Percentiles rank a stretch among this genome's conserved stretches.
phyloP scores from a whole-genome alignment of 2,113 vertebrate genomes.

The Ceyx cyanopectus region DNA sequence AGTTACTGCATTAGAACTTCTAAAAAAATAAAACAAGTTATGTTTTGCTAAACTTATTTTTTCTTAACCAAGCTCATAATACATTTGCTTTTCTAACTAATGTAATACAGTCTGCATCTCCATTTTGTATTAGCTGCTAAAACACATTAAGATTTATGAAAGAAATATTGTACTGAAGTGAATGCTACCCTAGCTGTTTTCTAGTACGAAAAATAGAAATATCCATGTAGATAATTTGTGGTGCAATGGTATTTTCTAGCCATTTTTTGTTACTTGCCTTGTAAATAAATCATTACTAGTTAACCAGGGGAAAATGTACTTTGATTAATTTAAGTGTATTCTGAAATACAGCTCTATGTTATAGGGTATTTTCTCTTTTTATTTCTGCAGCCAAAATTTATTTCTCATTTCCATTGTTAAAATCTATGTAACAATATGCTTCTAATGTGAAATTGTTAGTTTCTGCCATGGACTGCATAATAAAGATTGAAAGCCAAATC shows the following conservation, averaged over 20 bases:
- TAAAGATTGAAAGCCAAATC: constrained; percentile 36
- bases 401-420: constrained; percentile 10
- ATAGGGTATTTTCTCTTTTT: neutral
- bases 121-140: constrained; percentile 37
- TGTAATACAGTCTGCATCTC: neutral
- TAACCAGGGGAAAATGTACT: neutral
- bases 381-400: neutral
- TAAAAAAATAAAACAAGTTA: neutral
- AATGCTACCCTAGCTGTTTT: constrained; percentile 18
- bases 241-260: constrained; percentile 48
- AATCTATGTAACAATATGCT: neutral
- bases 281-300: constrained; percentile 52
- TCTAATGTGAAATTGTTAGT: constrained; percentile 9
- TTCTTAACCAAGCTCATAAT: neutral
- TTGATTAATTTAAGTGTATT: constrained; percentile 20
- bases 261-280: constrained; percentile 35
- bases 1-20: neutral
- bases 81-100: constrained; percentile 39
- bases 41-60: neutral
- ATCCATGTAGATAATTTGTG: constrained; percentile 32
- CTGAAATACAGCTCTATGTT: neutral
- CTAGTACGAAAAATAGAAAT: constrained; percentile 41
- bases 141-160: constrained; percentile 16
- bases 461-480: constrained; percentile 12
- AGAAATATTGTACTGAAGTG: constrained; percentile 24